Evolutionary conservation across 92 coral and sea anemone species (phyloP), one percentile per base, ranked within the genome.

Genomic region (Phenganax stokvisi): DNA sequence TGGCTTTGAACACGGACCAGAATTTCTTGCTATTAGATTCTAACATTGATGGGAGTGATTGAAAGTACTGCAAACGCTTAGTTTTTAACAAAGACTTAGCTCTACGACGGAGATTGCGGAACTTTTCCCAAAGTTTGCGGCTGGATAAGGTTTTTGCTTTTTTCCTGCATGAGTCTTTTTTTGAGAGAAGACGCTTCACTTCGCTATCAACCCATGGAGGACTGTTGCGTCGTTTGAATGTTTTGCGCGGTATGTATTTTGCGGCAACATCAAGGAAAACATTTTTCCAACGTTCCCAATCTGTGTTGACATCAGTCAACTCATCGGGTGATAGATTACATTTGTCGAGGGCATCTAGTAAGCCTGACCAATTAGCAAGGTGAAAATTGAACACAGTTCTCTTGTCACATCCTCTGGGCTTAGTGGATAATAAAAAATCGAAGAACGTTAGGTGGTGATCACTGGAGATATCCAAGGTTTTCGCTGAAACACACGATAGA

Each of bases 241-340:
- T 71, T 73, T 80, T 85, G 27, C 13, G 56, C 5, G 88, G 85
- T 15, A 85, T 80, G 51, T 85, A 54, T 25, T 60, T 25, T n/a
- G 80, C 57, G 3, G 81, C 81, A 7, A 71, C 81, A 60, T 81
- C 54, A 6, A 85, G 80, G 56, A 85, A 79, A 12, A 80, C 0
- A 70, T 85, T 74, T 28, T 80, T 68, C 80, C 85, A 72, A n/a
- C 74, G 80, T 20, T 31, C 80, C 88, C 85, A 85, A 62, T 80
- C 73, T 8, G 25, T 28, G 52, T 85, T 72, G 58, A 80, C 17
- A 60, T 85, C 64, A 1, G 55, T 30, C 10, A n/a, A 37, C 10
- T 67, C 47, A n/a, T 60, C 16, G 13, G 84, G 84, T 55, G 85
- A 67, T 51, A 67, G 65, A 76, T 79, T 82, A 29, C 29, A 53